phyloP scores from a whole-genome alignment of 2,797 vertebrate species.

The Dipus sagitta region DNA sequence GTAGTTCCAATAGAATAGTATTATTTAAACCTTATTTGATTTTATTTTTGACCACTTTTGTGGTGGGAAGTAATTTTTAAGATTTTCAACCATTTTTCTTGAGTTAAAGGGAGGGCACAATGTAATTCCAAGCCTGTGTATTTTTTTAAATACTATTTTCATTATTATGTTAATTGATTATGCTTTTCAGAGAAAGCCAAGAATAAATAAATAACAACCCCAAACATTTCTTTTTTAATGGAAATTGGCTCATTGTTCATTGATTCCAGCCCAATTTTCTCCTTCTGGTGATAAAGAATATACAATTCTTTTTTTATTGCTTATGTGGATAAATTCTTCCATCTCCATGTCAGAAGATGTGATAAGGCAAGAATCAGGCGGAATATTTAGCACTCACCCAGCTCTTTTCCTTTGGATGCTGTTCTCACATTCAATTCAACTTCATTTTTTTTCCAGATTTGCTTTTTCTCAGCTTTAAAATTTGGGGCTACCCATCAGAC shows the following conservation, averaged over 20 bases:
- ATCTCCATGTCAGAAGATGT: conserved; percentile 74
- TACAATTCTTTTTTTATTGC: conserved; percentile 70
- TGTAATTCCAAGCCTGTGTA: conserved; percentile 44
- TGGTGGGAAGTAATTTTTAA: conserved; percentile 59
- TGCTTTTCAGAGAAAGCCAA: conserved; percentile 60
- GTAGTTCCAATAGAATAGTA: conserved; percentile 82
- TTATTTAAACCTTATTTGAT: conserved; percentile 79
- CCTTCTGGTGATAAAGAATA: conserved; percentile 76
- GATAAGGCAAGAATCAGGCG: conserved; percentile 77
- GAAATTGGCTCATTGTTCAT: conserved; percentile 72
- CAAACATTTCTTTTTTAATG: conserved; percentile 70
- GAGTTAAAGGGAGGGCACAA: not conserved
- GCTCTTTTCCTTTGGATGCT: conserved; percentile 73
- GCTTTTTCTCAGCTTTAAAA: conserved; percentile 62
- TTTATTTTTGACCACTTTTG: conserved; percentile 78
- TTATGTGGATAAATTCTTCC: conserved; percentile 72
- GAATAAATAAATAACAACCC: conserved; percentile 75
- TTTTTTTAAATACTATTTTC: conserved; percentile 71
- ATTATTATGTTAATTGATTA: conserved; percentile 71
- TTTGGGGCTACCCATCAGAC: conserved; percentile 32
- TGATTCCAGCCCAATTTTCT: conserved; percentile 72
- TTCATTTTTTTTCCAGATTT: conserved; percentile 52
- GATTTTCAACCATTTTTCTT: conserved; percentile 50
- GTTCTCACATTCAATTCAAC: conserved; percentile 74
- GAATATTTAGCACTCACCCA: conserved; percentile 79